Conservation (phyloP, 2,888 invertebrate genomes). For the Hoplodrina ambigua region DNA sequence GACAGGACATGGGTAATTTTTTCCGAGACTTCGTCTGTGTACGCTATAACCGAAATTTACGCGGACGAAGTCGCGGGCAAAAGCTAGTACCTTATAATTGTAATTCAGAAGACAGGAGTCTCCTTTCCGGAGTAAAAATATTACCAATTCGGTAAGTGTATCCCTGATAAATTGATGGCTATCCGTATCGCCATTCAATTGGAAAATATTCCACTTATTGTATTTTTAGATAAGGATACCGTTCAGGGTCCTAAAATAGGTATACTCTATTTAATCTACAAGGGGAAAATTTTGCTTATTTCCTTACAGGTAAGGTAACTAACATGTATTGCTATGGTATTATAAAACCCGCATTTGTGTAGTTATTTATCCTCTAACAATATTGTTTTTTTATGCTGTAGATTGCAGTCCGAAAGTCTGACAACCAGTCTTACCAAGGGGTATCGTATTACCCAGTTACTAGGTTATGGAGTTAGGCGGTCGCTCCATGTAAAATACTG, state of each 20-base stretch:
- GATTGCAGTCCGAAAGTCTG: no score
- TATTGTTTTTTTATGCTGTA: neutral
- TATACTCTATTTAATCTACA: neutral
- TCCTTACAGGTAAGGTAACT: neutral
- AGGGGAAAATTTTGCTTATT: conserved; percentile 10
- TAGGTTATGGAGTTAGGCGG: no score
- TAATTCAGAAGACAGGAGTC: no score
- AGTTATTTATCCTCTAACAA: conserved; percentile 9
- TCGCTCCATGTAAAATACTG: no score
- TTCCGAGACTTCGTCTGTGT: no score
- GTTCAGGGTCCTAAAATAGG: conserved; percentile 7
- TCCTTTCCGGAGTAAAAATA: neutral
- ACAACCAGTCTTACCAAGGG: no score
- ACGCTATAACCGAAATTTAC: no score
- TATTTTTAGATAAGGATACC: conserved; percentile 4
- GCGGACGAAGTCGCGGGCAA: no score
- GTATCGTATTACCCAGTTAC: no score
- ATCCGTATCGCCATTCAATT: neutral
- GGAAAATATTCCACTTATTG: neutral
- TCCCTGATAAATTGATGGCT: neutral
- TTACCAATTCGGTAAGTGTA: neutral
- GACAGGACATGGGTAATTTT: no score
- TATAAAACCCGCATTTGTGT: neutral
- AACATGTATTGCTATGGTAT: neutral
- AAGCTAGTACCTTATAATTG: no score